Conservation (phyloP, 2,113 vertebrate species). For the Eclectus roratus region DNA sequence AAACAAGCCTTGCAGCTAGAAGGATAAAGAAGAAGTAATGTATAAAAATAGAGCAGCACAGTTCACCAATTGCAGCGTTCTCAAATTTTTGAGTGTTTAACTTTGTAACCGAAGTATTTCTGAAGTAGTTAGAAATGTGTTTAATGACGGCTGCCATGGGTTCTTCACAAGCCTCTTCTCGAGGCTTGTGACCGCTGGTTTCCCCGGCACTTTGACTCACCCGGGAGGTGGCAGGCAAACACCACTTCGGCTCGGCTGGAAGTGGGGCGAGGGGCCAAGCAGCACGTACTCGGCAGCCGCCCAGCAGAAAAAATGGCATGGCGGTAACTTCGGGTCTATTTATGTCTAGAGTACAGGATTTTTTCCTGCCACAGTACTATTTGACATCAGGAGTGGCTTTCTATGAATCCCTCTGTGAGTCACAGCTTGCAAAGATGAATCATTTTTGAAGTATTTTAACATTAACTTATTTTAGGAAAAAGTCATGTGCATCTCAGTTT, state of each 20-base stretch:
- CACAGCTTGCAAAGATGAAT: neutral
- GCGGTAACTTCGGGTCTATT: neutral
- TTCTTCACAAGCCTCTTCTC: fast-evolving
- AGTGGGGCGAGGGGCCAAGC: neutral
- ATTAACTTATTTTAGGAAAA: neutral
- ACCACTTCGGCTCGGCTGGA: neutral
- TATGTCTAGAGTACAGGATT: neutral
- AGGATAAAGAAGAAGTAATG: neutral
- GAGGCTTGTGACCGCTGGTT: neutral
- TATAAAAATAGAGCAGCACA: neutral
- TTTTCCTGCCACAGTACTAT: neutral
- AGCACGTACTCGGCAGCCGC: neutral
- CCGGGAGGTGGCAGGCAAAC: constrained; percentile 73
- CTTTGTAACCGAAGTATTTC: neutral
- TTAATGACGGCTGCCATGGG: fast-evolving
- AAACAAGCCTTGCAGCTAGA: neutral
- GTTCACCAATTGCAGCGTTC: neutral
- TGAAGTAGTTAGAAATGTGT: neutral
- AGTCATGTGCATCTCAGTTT: fast-evolving
- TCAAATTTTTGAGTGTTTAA: neutral
- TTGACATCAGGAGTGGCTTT: neutral
- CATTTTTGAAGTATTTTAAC: neutral
- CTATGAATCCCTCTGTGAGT: neutral
- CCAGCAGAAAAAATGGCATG: neutral
- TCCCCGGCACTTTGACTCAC: neutral